A percentile compares a stretch with the other conserved stretches of the same genome.
These are phyloP conservation scores for Cydia strobilella DNA, from an alignment of 1,140 invertebrate species.

Conservation along the genomic window DNA sequence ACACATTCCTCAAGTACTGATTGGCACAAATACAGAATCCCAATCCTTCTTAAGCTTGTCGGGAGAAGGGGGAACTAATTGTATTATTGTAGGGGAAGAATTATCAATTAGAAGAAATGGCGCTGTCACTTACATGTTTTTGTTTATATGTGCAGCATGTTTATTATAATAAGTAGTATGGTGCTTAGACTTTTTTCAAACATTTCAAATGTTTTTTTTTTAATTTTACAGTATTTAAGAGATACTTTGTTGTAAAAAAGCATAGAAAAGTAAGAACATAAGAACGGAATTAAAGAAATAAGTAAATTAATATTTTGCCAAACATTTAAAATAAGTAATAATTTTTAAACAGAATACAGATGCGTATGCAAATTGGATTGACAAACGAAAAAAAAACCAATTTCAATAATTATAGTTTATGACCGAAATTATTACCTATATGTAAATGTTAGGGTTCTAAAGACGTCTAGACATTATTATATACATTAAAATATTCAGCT, in stretches of 20 bases:
- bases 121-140: conserved; percentile 32
- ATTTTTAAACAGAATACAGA: too few relatives aligned
- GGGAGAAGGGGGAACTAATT: conserved; percentile 78
- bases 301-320: too few relatives aligned
- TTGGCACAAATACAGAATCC: conserved; percentile 10
- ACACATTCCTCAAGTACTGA: conserved; percentile 12
- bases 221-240: too few relatives aligned
- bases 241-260: too few relatives aligned
- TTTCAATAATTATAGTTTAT: too few relatives aligned
- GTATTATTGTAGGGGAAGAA: conserved; percentile 78
- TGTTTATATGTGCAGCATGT: not conserved
- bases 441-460: conserved; percentile 36
- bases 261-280: too few relatives aligned
- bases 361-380: too few relatives aligned
- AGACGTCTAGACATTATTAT: not conserved
- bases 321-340: too few relatives aligned
- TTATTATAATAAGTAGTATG: not conserved
- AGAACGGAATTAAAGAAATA: too few relatives aligned
- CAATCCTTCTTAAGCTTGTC: conserved; percentile 51
- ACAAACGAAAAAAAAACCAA: too few relatives aligned
- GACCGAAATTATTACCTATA: too few relatives aligned
- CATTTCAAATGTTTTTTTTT: too few relatives aligned
- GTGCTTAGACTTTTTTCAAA: not conserved
- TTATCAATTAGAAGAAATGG: conserved; percentile 79
- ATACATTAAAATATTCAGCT: conserved; percentile 38